phyloP scores from a whole-genome alignment of 2,888 invertebrate genomes.

The Proisotoma minuta region DNA sequence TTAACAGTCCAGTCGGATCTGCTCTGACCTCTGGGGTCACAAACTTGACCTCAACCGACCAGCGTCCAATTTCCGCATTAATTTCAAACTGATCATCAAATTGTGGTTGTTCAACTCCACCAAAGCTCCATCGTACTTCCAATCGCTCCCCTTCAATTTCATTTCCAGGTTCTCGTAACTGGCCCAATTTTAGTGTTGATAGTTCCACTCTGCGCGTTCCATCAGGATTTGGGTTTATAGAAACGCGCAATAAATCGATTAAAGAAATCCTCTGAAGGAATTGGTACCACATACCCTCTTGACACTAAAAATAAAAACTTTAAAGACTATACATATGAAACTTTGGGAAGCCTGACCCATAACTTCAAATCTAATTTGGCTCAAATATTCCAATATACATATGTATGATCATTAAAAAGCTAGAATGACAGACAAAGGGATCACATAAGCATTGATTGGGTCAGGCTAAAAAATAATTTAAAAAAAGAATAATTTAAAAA shows the following conservation, averaged over 20 bases:
- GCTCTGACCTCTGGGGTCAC: conserved; percentile 26
- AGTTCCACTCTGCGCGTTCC: conserved; percentile 21
- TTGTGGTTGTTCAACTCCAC: conserved; percentile 21
- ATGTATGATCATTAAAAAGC: too few relatives aligned
- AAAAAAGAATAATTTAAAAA: too few relatives aligned
- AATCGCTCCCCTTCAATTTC: conserved; percentile 33
- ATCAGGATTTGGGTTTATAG: conserved; percentile 12
- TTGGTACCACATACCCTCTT: conserved; percentile 44
- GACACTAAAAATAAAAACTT: too few relatives aligned
- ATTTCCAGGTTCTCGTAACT: conserved; percentile 33
- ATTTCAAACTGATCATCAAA: conserved; percentile 25
- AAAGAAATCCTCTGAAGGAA: conserved; percentile 38
- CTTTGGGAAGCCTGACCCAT: too few relatives aligned
- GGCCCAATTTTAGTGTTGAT: conserved; percentile 36
- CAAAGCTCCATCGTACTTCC: conserved; percentile 32
- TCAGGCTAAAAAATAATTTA: too few relatives aligned
- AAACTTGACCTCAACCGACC: conserved; percentile 28
- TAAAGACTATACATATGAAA: too few relatives aligned
- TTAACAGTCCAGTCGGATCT: conserved; percentile 22
- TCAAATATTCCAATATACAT: too few relatives aligned
- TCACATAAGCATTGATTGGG: too few relatives aligned
- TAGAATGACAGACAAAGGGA: too few relatives aligned
- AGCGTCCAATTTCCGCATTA: conserved; percentile 23
- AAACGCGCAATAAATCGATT: conserved; percentile 36
- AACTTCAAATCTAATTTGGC: too few relatives aligned